phyloP scores from a whole-genome alignment of 2,797 vertebrate species.

The Tympanoctomys barrerae region DNA sequence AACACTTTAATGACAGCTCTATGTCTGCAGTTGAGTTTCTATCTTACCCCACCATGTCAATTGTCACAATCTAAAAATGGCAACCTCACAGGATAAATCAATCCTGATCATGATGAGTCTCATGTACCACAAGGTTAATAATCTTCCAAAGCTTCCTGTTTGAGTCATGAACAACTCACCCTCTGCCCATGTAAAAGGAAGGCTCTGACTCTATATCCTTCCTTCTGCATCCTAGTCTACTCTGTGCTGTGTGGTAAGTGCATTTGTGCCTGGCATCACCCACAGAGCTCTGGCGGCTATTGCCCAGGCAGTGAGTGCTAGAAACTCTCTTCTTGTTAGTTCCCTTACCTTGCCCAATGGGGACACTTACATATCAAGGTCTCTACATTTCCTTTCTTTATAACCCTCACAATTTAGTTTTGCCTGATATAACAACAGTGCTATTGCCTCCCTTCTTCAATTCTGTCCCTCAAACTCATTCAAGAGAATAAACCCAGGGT shows the following conservation, averaged over 20 bases:
- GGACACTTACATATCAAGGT: background rate
- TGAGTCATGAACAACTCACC: background rate
- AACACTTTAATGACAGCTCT: background rate
- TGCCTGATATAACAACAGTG: background rate
- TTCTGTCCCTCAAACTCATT: background rate
- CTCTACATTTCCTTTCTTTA: conserved; percentile 27
- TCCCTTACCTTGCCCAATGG: background rate
- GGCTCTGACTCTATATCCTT: background rate
- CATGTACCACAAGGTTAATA: background rate
- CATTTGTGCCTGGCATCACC: background rate
- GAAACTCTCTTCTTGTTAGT: background rate
- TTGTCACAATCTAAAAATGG: conserved; percentile 7
- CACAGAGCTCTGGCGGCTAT: background rate
- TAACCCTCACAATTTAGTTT: background rate
- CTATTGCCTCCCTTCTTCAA: background rate
- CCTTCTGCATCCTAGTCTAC: too few species aligned
- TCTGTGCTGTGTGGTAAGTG: background rate
- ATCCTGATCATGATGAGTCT: background rate
- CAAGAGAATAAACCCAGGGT: background rate
- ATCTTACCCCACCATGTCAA: background rate
- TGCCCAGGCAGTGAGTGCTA: background rate
- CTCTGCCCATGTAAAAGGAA: background rate
- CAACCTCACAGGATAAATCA: background rate
- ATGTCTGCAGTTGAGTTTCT: conserved; percentile 21
- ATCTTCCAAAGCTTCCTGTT: background rate